Conservation (phyloP, 2,113 vertebrate genomes). For the Beaufortia kweichowensis region DNA sequence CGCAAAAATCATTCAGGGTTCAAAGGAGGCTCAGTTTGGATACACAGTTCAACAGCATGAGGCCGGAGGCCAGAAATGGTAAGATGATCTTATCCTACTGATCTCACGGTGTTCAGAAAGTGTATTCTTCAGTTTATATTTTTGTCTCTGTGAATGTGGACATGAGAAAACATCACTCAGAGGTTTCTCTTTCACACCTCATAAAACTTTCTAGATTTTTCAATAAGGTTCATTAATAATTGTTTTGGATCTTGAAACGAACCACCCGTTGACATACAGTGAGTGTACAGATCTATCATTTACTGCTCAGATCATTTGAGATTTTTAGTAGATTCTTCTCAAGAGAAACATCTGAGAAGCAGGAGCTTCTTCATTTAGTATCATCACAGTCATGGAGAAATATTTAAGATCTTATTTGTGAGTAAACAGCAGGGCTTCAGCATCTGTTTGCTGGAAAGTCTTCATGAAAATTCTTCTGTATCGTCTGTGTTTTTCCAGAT, state of each 20-base stretch:
- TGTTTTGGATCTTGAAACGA: too few species aligned
- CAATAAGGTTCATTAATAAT: too few species aligned
- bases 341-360: neutral
- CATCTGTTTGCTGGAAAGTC: neutral
- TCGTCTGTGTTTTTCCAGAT: neutral
- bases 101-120: neutral
- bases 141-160: neutral
- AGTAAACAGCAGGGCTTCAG: neutral
- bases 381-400: neutral
- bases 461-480: neutral
- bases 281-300: too few species aligned
- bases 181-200: too few species aligned
- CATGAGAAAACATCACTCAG: neutral
- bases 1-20: constrained; percentile 79
- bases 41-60: constrained; percentile 93
- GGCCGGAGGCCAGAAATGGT: constrained; percentile 86
- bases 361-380: neutral
- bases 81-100: constrained; percentile 48
- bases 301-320: too few species aligned
- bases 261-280: too few species aligned
- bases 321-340: neutral
- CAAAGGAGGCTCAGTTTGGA: constrained; percentile 84
- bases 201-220: too few species aligned
- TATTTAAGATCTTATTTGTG: neutral
- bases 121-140: neutral